Base-by-base conservation (phyloP, 2,797 vertebrate genomes). In the Percopsis omiscomaycus region DNA sequence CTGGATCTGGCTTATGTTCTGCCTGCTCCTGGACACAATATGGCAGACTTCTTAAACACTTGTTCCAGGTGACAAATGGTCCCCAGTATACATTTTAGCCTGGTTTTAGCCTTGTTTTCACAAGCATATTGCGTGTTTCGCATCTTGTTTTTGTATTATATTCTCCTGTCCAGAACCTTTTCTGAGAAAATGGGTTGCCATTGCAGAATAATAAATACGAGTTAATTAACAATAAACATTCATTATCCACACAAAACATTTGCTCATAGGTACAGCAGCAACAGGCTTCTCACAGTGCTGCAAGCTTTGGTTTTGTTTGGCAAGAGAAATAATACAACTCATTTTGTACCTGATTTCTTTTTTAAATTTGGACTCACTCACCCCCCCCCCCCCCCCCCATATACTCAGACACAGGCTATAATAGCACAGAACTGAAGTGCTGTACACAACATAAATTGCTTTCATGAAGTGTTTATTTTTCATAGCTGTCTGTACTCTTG, bases 1-100 rank as follows among this genome's bases (percentile, higher is more conserved):
- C 93, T 82, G 78, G 89, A 92, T 80, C 93, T 92, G 90, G 93
- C 91, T 93, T 91, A 91, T 90, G 89, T 83, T 93, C 93, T 92
- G 91, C 91, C 86, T 88, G 87, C 84, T 72, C 84, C 77, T 69
- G 79, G 89, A 86, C 88, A 90, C 89, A 92, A 87, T 79, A 86
- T 75, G 77, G 78, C 70, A 73, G 74, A 48, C 42, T 77, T 71
- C 28, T 63, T 59, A 66, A 83, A 65, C 71, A 74, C 81, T 81
- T 80, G 71, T 83, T 72, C 76, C 55, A 68, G 69, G 72, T 70
- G 82, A 86, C 67, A 86, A 78, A 88, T 85, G 56, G 65, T 47
- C 55, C 37, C 2, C 56, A 59, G 69, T 63, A 44, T 73, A 59
- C 66, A 65, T 64, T 63, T 61, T 55, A 73, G 59, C 16, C 55